phyloP scores from a whole-genome alignment of 2,113 vertebrate species.

The Chaetorhynchus papuensis region DNA sequence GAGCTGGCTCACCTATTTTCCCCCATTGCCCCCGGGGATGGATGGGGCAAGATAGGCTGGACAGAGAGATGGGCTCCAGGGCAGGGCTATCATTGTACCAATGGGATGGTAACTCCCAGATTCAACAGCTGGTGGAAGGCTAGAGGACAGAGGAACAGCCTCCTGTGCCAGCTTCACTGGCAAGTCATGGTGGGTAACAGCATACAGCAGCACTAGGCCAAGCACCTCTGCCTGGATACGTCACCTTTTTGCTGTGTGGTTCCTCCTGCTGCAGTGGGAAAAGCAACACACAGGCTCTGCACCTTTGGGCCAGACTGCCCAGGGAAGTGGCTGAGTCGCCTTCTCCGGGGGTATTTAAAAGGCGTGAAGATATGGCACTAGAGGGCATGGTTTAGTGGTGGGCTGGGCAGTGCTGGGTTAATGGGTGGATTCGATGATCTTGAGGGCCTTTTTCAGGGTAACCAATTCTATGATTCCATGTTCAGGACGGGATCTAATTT shows the following conservation, averaged over 20 bases:
- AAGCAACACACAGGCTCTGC: background rate
- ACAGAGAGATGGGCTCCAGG: background rate
- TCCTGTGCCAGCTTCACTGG: background rate
- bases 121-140: background rate
- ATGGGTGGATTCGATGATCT: background rate
- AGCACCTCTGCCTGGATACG: background rate
- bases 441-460: background rate
- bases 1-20: background rate
- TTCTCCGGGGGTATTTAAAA: background rate
- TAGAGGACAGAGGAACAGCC: background rate
- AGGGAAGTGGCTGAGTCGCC: background rate
- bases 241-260: background rate
- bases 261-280: background rate
- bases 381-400: background rate
- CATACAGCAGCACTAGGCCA: fast-evolving
- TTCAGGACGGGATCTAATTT: background rate
- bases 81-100: background rate
- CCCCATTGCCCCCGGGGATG: background rate
- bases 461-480: background rate
- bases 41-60: background rate
- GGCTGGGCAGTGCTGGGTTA: background rate
- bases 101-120: background rate
- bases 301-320: background rate
- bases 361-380: background rate
- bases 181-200: fast-evolving